These are phyloP conservation scores for Danaus plexippus DNA, from an alignment of 1,140 invertebrate species.

Conservation along the genomic window DNA sequence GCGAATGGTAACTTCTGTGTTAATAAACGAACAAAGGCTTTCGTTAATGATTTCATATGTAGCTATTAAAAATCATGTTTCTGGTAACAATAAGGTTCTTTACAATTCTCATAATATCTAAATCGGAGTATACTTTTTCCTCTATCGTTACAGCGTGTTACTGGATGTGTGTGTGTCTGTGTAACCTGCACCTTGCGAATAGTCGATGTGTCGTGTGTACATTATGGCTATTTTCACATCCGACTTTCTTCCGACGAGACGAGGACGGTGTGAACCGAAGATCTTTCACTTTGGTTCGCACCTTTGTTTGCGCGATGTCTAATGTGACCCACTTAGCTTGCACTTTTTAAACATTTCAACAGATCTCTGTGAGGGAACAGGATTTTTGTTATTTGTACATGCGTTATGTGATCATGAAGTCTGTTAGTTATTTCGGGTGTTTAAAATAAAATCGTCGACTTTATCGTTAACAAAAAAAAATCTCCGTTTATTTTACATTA, in stretches of 20 bases:
- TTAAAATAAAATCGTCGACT: not conserved
- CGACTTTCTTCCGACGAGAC: conserved; percentile 53
- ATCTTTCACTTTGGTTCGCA: conserved; percentile 48
- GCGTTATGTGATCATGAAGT: no score
- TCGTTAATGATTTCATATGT: no score
- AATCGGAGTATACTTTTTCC: no score
- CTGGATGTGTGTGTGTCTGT: conserved; percentile 27
- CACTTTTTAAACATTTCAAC: no score
- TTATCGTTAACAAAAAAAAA: conserved; percentile 65
- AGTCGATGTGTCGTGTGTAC: conserved; percentile 41
- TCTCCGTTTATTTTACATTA: conserved; percentile 70
- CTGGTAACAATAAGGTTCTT: no score
- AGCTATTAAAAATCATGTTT: no score
- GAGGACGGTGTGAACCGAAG: conserved; percentile 41
- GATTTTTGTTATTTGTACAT: no score
- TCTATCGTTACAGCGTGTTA: no score
- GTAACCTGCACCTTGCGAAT: conserved; percentile 44
- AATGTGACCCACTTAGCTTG: conserved; percentile 28
- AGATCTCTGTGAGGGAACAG: no score
- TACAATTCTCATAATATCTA: no score
- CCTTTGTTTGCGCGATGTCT: conserved; percentile 51
- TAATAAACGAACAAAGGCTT: no score
- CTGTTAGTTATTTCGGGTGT: not conserved
- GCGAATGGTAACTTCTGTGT: no score
- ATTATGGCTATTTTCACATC: conserved; percentile 62